Evolutionary conservation across 1,140 invertebrate species (phyloP).

Genomic region (Heliconius hewitsoni): DNA sequence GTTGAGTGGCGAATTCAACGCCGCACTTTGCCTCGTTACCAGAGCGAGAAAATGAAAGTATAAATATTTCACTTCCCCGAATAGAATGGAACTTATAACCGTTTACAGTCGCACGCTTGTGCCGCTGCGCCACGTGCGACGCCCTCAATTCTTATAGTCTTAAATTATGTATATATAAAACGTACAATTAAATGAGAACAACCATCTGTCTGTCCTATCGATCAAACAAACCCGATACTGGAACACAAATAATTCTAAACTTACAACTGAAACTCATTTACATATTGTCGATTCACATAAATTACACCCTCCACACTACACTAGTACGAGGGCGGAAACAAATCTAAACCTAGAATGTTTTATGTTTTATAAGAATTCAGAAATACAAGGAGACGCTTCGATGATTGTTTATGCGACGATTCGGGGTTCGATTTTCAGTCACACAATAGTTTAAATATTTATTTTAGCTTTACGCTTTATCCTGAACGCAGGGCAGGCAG

Average conservation of each 20-base stretch:
- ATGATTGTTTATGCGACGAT: not conserved
- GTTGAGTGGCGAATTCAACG: too few relatives aligned
- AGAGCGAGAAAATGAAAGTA: too few relatives aligned
- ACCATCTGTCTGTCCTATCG: not conserved
- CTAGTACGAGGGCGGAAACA: not conserved
- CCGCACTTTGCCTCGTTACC: too few relatives aligned
- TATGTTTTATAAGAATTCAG: not conserved
- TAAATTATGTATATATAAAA: too few relatives aligned
- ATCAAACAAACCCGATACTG: slow-evolving; percentile 6
- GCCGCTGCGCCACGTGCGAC: too few relatives aligned
- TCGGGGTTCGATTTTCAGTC: not conserved
- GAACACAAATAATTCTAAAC: slow-evolving; percentile 10
- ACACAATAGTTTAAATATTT: too few relatives aligned
- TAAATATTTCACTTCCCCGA: too few relatives aligned
- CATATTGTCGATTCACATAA: slow-evolving; percentile 8
- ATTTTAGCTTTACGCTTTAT: too few relatives aligned
- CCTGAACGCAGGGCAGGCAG: too few relatives aligned
- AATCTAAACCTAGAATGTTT: not conserved
- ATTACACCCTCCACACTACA: not conserved
- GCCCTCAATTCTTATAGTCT: too few relatives aligned
- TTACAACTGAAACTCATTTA: slow-evolving; percentile 8
- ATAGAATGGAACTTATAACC: too few relatives aligned
- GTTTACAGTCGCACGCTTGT: too few relatives aligned
- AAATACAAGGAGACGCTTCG: not conserved
- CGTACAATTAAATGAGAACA: not conserved